Base-by-base conservation (phyloP, 2,888 invertebrate genomes). In the Leucophora obtusa region DNA sequence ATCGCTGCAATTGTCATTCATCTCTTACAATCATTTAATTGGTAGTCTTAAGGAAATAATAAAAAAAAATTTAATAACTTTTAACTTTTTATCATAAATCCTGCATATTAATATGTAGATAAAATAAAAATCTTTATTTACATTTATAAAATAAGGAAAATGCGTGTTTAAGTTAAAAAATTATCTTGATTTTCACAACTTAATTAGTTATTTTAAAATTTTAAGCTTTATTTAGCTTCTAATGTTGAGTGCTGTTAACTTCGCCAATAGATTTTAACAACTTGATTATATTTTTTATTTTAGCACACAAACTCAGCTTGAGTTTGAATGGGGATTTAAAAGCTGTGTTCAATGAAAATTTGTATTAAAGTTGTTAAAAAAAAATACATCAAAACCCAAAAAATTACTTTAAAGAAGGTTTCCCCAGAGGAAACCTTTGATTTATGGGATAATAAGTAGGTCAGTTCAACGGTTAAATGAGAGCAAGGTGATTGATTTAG, bases 141-240 rank as follows among this genome's bases (percentile, higher is more conserved):
- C 7, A 28, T 11, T 38, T 38, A 38, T 53, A 9, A 18, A 53
- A 18, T 53, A 10, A 10, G 11, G 6, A 53, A 18, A 18, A 18
- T 7, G 5, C 17, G 18, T 17, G 18, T 21, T 53, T 18, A 11
- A 9, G 17, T 21, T 9, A 53, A 53, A 51, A 9, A 51, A 51
- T 17, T 17, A 10, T 35, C 54, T 68, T 75, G 60, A 60, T 33
- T 68, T 54, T 58, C 59, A 77, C 76, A 77, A 59, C 70, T 71
- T 77, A 59, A 77, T 77, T 77, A 77, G 53, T 51, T 62, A 50
- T 59, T 53, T 53, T 65, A 4, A 10, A 8, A 28, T 28, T 7
- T 0, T 18, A 60, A 28, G 17, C 43, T 33, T 11, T 4, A 38
- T 10, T 38, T 3, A 28, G 28, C 28, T 28, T 28, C 28, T 28